Conservation (phyloP, 1,140 invertebrate genomes). For the Anastrepha ludens region DNA sequence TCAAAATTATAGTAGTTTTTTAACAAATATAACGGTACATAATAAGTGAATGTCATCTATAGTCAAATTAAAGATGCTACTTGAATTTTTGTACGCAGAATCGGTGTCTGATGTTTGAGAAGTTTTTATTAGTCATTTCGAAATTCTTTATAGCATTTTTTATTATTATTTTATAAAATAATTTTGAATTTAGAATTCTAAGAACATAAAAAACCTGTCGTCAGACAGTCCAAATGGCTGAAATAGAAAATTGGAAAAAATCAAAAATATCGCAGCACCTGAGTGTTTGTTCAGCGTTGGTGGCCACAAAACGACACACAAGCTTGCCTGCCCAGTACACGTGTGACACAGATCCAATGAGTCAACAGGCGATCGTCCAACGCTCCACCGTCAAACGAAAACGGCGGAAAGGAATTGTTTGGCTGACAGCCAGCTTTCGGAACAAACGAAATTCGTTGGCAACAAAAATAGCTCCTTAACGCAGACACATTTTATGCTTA, state of each 20-base stretch:
- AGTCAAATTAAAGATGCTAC: no score
- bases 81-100: no score
- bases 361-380: conserved; percentile 18
- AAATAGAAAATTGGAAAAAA: background rate
- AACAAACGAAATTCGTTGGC: conserved; percentile 38
- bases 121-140: no score
- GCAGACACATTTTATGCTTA: background rate
- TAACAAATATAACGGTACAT: no score
- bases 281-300: background rate
- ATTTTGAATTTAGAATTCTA: no score
- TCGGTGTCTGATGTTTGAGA: no score
- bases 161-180: no score
- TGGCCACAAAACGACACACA: background rate
- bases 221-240: background rate
- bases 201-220: background rate
- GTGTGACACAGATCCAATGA: conserved; percentile 9
- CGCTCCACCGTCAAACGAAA: background rate
- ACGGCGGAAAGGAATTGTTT: conserved; percentile 25
- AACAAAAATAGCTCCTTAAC: background rate
- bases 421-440: conserved; percentile 37
- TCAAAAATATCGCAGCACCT: background rate
- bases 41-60: no score
- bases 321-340: background rate
- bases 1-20: no score
- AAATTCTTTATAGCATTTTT: no score